Evolutionary conservation across 1,140 invertebrate species (phyloP).

Genomic region (Heliconius melpomene): DNA sequence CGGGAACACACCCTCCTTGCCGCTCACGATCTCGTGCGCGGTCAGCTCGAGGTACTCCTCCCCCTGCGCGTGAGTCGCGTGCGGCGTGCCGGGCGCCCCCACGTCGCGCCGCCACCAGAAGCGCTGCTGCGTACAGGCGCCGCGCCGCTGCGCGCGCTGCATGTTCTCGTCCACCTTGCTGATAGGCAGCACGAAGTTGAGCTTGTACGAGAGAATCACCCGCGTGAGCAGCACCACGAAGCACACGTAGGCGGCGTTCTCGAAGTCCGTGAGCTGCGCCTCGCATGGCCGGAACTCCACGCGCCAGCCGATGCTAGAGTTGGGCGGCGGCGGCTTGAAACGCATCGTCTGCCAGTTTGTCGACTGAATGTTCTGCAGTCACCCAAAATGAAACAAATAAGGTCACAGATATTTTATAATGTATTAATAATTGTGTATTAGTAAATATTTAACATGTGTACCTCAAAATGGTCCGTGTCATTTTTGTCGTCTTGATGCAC

Average conservation of each 20-base stretch:
- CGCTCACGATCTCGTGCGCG: conserved; percentile 98
- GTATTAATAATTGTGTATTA: neutral
- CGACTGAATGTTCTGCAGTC: conserved; percentile 97
- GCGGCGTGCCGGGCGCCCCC: conserved; percentile 78
- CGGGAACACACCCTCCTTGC: conserved; percentile 85
- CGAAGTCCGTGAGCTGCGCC: conserved; percentile 99
- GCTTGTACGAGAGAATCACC: conserved; percentile 97
- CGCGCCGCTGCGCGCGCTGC: conserved; percentile 94
- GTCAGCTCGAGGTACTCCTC: conserved; percentile 89
- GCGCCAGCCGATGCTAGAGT: conserved; percentile 98
- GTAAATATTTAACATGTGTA: conserved; percentile 56
- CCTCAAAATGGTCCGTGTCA: conserved; percentile 99
- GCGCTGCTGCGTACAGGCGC: conserved; percentile 90
- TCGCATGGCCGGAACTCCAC: conserved; percentile 99
- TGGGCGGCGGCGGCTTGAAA: conserved; percentile 98
- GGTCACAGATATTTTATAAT: neutral
- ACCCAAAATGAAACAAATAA: neutral
- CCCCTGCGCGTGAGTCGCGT: conserved; percentile 38
- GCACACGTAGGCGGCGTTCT: conserved; percentile 99
- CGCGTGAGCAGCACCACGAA: conserved; percentile 98
- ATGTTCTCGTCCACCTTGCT: conserved; percentile 89
- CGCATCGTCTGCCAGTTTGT: conserved; percentile 99
- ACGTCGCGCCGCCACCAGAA: conserved; percentile 96
- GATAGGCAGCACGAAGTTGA: conserved; percentile 98
- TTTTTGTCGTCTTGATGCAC: conserved; percentile 95